Evolutionary conservation across 2,797 vertebrate genomes (phyloP), one percentile per base, ranked within the genome.

Genomic region (Muscicapa striata): DNA sequence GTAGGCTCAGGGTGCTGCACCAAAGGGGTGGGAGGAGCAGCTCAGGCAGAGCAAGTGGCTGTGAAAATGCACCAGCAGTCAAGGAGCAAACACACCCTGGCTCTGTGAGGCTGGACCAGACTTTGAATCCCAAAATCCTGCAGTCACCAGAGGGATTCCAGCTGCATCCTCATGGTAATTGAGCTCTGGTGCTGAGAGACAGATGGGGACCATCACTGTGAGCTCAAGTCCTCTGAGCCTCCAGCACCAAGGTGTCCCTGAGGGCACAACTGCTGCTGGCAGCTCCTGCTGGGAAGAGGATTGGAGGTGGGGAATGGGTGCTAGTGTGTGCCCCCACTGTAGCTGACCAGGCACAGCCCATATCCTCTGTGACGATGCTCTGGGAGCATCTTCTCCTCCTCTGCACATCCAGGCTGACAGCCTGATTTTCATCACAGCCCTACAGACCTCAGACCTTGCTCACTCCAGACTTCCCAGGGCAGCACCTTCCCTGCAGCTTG

Each of bases 311-410:
- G 11, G 27, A 90, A 55, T 2, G 12, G 34, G 32, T 27, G 29
- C 70, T 5, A 41, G 8, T 9, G 2, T 17, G 23, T 38, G 21
- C 41, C 34, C 84, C 10, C 54, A 36, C 22, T 0, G 0, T 3
- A 26, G 48, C 32, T 40, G 76, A 68, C 27, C 57, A 63, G 1
- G 1, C 14, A 4, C 3, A 38, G 52, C n/a, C 67, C 64, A 52
- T 20, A 15, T 63, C 30, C 70, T 68, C 41, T 57, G 73, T 6
- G 10, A 6, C 1, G 3, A 20, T 80, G 29, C 30, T 63, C 20
- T 38, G 63, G 52, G 22, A 67, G 21, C 32, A 84, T 34, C 29
- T 93, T 59, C 36, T 89, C 38, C 61, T 38, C 69, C 54, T 59
- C 51, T 46, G 45, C 15, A 63, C 41, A 41, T 11, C 22, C 72